Evolutionary conservation across 1,140 invertebrate genomes (phyloP).

Genomic region (Sitophilus oryzae): DNA sequence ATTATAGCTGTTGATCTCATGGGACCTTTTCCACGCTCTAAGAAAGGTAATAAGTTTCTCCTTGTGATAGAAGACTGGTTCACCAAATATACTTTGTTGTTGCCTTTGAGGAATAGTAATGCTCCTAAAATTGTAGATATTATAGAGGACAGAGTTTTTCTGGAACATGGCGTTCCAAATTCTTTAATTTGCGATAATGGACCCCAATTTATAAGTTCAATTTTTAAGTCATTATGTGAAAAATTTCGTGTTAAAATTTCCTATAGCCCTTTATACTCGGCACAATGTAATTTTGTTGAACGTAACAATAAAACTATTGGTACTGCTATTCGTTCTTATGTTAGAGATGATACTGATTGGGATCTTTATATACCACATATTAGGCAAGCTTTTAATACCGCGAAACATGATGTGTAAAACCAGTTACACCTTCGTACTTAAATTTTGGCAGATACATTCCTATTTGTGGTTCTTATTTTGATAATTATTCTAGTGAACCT

Average conservation of each 20-base stretch:
- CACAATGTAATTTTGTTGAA: constrained; percentile 20
- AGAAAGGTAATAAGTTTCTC: constrained; percentile 34
- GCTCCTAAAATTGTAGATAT: constrained; percentile 12
- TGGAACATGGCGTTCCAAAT: constrained; percentile 22
- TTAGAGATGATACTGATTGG: constrained; percentile 16
- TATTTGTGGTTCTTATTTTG: constrained; percentile 15
- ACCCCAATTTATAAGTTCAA: constrained; percentile 21
- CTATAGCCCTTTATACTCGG: too few species aligned
- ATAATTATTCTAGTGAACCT: not conserved
- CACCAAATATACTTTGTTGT: constrained; percentile 25
- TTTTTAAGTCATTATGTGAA: constrained; percentile 13
- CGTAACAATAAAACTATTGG: constrained; percentile 20
- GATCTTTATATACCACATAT: constrained; percentile 14
- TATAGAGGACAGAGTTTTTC: constrained; percentile 24
- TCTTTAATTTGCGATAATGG: constrained; percentile 29
- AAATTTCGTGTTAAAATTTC: too few species aligned
- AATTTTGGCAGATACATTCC: constrained; percentile 13
- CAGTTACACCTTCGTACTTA: constrained; percentile 9
- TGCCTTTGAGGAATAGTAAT: constrained; percentile 9
- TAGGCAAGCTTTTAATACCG: constrained; percentile 12
- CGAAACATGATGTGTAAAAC: constrained; percentile 20
- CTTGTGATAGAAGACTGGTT: constrained; percentile 37
- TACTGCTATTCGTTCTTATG: constrained; percentile 20
- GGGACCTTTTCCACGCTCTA: constrained; percentile 34
- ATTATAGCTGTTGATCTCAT: constrained; percentile 40